Evolutionary conservation across 92 coral and sea anemone species (phyloP).

Genomic region (Heteractis magnifica): DNA sequence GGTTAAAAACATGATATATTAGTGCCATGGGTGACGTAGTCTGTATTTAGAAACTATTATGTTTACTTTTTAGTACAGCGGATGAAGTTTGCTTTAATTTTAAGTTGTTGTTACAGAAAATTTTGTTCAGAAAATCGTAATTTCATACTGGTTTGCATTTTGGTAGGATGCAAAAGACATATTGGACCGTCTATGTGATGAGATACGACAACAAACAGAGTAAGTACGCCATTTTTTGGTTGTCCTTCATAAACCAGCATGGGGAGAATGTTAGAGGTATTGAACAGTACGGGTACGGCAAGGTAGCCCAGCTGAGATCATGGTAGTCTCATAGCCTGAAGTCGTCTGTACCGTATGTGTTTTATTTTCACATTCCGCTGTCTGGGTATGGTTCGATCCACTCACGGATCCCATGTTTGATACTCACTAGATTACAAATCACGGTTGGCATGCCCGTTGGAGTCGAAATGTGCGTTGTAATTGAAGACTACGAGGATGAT

Average conservation of each 20-base stretch:
- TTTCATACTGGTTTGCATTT: neutral
- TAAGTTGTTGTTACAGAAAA: neutral
- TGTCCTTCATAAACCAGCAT: neutral
- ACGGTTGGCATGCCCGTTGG: conserved; percentile 64
- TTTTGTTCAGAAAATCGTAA: neutral
- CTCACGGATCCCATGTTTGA: neutral
- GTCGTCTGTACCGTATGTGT: too few relatives aligned
- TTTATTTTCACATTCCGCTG: too few relatives aligned
- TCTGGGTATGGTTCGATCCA: too few relatives aligned
- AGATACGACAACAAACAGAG: conserved; percentile 78
- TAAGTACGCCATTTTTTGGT: conserved; percentile 27
- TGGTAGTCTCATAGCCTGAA: too few relatives aligned
- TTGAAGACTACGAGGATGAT: conserved; percentile 75
- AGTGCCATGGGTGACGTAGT: too few relatives aligned
- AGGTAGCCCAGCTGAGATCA: too few relatives aligned
- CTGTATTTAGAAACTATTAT: too few relatives aligned
- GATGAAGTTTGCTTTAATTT: neutral
- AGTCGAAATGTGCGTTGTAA: conserved; percentile 71
- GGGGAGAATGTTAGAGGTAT: neutral
- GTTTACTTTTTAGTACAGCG: too few relatives aligned
- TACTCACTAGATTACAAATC: conserved; percentile 64
- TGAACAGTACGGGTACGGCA: too few relatives aligned
- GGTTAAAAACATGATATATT: too few relatives aligned
- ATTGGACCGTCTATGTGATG: conserved; percentile 75
- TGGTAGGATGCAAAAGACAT: conserved; percentile 76